Percentiles rank a stretch among this genome's conserved stretches.
Conservation (phyloP, 1,140 invertebrate species). For the Penaeus vannamei region DNA sequence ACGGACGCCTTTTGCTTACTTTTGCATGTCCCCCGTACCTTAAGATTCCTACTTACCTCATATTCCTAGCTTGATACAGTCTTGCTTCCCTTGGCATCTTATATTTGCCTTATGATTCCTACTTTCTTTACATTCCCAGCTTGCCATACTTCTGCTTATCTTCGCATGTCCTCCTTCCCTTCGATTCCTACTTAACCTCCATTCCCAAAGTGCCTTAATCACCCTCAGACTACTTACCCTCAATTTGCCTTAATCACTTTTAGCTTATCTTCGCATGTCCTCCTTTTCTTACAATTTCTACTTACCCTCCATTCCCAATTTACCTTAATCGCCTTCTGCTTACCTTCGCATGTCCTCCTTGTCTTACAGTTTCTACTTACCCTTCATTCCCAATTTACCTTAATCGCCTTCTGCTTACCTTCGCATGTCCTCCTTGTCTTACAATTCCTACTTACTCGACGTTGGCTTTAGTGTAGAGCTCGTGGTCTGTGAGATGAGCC, state of each 20-base stretch:
- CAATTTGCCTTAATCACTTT: too few species aligned
- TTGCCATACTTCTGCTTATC: neutral
- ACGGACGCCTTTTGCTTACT: neutral
- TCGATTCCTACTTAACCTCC: conserved; percentile 70
- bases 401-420: neutral
- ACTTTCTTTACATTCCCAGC: neutral
- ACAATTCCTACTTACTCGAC: conserved; percentile 70
- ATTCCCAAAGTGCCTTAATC: too few species aligned
- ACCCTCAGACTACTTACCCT: too few species aligned
- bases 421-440: neutral
- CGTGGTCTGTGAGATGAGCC: conserved; percentile 73
- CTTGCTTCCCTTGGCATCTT: too few species aligned
- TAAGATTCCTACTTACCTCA: conserved; percentile 64
- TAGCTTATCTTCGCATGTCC: too few species aligned
- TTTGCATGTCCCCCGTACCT: neutral
- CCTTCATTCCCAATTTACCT: neutral
- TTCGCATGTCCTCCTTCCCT: neutral
- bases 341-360: too few species aligned
- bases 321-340: too few species aligned
- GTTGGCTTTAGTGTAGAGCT: conserved; percentile 73
- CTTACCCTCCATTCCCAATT: too few species aligned
- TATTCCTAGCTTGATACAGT: too few species aligned
- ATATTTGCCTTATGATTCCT: too few species aligned
- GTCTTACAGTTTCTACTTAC: too few species aligned
- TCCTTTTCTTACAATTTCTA: too few species aligned